Base-by-base conservation (phyloP, 1,140 invertebrate genomes). In the Philopotamus ludificatus region DNA sequence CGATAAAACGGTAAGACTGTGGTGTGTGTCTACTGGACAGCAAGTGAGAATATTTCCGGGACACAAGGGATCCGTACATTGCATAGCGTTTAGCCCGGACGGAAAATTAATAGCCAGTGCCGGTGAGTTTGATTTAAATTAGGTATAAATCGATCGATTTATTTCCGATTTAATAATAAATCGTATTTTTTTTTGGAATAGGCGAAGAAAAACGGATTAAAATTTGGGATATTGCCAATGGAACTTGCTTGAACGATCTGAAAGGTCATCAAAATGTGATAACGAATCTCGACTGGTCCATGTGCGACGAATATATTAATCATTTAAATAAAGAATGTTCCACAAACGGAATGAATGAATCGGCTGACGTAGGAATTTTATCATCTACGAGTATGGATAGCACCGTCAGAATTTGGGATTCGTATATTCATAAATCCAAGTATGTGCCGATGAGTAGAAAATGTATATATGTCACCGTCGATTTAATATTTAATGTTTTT, bases 81-180 rank as follows among this genome's bases (percentile, higher is more conserved):
- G 85, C 65, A 76, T 95, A 18, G 85, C 86, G 41, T 95, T 95
- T 76, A 86, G 88, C 76, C 91, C 91, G 0, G 84, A 87, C 66
- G 92, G 91, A n/a, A 84, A 88, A 76, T 79, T 93, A 44, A 80
- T 96, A 47, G 92, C 92, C 2, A 93, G 91, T 64, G 86, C 79
- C 67, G 85, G 84, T 84, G 73, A 72, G 51, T 70, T 26, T 34
- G 4, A n/a, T n/a, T n/a, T 39, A 39, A 8, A 39, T 39, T 39
- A 39, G n/a, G 7, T 7, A 39, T 15, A 44, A 15, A 44, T 44
- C 41, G 2, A 44, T 44, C 12, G 3, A 3, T 44, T 3, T 44
- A 15, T 44, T 3, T 44, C 3, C 42, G 20, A 3, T 44, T 16
- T 8, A 50, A 42, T 26, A n/a, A 7, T 53, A 9, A 39, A 45